Conservation (phyloP, 2,113 vertebrate species). For the Mungos mungo region DNA sequence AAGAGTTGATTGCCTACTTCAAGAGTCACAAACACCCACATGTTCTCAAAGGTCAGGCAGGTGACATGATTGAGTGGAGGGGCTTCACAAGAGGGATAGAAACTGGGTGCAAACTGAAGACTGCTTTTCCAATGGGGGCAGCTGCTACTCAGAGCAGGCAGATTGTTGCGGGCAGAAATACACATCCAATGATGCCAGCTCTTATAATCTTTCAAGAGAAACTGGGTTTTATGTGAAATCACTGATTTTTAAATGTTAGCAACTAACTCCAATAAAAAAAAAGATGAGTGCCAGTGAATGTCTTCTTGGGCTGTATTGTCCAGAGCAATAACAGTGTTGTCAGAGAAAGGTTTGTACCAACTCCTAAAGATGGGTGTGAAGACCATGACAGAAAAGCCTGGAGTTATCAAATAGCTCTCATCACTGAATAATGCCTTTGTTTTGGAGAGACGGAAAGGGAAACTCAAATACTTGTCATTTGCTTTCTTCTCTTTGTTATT, state of each 20-base stretch:
- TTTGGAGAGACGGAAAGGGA: conserved; percentile 57
- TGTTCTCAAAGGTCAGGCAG: neutral
- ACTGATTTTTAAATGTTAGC: conserved; percentile 68
- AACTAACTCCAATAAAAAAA: conserved; percentile 36
- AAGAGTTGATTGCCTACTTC: neutral
- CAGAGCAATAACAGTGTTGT: neutral
- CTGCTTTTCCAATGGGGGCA: neutral
- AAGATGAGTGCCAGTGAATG: neutral
- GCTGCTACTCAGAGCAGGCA: conserved; percentile 65
- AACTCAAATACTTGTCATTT: conserved; percentile 66
- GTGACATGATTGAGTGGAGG: neutral
- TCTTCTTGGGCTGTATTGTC: neutral
- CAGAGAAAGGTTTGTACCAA: neutral
- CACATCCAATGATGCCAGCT: conserved; percentile 31
- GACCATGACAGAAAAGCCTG: neutral
- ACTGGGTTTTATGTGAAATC: conserved; percentile 64
- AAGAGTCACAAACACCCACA: neutral
- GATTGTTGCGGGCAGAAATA: conserved; percentile 61
- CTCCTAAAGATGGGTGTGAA: neutral
- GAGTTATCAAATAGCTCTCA: conserved; percentile 1
- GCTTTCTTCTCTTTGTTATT: conserved; percentile 62
- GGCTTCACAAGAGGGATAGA: neutral
- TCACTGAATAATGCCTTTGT: conserved; percentile 51
- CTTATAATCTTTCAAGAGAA: conserved; percentile 58
- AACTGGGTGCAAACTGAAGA: neutral